These are phyloP conservation scores for Calyptommatus sinebrachiatus DNA, from an alignment of 2,113 vertebrate genomes.

Conservation along the genomic window DNA sequence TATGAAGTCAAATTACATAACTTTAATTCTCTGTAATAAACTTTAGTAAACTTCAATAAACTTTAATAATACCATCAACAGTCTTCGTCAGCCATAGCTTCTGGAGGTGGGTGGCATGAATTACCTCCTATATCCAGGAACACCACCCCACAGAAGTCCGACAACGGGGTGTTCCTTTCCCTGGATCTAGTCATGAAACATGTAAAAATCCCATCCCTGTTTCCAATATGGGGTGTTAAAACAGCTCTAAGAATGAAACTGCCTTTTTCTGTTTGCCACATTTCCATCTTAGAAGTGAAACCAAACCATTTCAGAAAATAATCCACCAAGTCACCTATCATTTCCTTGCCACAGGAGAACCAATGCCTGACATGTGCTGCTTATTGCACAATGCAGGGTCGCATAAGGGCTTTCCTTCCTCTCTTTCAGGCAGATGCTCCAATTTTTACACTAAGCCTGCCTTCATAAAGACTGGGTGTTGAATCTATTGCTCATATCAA, in stretches of 20 bases:
- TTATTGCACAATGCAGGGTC: neutral
- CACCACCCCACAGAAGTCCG: too few relatives aligned
- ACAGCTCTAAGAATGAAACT: neutral
- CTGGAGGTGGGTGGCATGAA: too few relatives aligned
- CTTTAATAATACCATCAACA: too few relatives aligned
- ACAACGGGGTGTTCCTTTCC: too few relatives aligned
- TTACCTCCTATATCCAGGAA: too few relatives aligned
- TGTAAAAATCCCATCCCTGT: too few relatives aligned
- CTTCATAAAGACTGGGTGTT: neutral
- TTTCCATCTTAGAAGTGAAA: rapidly evolving
- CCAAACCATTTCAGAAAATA: neutral
- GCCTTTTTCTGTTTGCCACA: neutral
- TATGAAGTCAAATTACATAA: too few relatives aligned
- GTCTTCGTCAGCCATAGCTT: too few relatives aligned
- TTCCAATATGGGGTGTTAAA: neutral
- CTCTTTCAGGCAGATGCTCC: neutral
- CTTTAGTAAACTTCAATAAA: too few relatives aligned
- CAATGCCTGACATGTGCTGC: neutral
- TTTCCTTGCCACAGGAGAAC: neutral
- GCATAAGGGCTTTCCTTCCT: neutral
- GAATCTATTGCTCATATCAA: conserved; percentile 5
- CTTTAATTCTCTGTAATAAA: too few relatives aligned
- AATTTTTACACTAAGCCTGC: neutral
- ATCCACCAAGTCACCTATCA: rapidly evolving
- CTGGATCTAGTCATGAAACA: neutral